These are phyloP conservation scores for Slavum lentiscoides DNA, from an alignment of 2,888 invertebrate species.

Conservation along the genomic window DNA sequence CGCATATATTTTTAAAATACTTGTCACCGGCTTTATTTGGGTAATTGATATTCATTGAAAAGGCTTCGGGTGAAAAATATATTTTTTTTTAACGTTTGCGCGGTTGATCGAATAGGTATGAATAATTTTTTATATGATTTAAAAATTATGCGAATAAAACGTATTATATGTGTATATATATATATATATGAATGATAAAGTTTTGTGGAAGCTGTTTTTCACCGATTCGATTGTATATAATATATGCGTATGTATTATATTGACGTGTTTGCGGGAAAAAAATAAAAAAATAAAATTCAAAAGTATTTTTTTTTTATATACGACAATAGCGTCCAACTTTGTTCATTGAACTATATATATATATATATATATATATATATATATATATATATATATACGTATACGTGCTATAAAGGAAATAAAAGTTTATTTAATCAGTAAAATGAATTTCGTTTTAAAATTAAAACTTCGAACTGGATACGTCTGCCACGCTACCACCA, in stretches of 20 bases:
- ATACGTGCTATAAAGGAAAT: not conserved
- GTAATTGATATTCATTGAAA: no score
- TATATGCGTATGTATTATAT: not conserved
- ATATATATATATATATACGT: not conserved
- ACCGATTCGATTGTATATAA: not conserved
- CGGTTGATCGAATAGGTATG: no score
- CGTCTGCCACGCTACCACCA: not conserved
- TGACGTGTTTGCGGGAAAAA: constrained; percentile 8
- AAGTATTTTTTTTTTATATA: constrained; percentile 8
- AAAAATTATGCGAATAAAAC: not conserved
- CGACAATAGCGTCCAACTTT: constrained; percentile 24
- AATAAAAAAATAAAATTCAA: constrained; percentile 15
- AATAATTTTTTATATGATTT: no score
- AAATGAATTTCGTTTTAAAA: constrained; percentile 25
- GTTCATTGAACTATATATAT: constrained; percentile 20
- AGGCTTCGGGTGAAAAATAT: no score
- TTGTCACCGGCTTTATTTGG: no score
- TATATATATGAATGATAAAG: no score
- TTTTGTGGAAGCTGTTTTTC: not conserved
- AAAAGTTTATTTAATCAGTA: constrained; percentile 44
- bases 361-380: no score
- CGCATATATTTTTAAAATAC: no score
- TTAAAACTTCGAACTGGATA: constrained; percentile 13
- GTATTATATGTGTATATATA: not conserved
- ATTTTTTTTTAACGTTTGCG: no score